Evolutionary conservation across 2,113 vertebrate species (phyloP).

Genomic region (Eulemur macaco): DNA sequence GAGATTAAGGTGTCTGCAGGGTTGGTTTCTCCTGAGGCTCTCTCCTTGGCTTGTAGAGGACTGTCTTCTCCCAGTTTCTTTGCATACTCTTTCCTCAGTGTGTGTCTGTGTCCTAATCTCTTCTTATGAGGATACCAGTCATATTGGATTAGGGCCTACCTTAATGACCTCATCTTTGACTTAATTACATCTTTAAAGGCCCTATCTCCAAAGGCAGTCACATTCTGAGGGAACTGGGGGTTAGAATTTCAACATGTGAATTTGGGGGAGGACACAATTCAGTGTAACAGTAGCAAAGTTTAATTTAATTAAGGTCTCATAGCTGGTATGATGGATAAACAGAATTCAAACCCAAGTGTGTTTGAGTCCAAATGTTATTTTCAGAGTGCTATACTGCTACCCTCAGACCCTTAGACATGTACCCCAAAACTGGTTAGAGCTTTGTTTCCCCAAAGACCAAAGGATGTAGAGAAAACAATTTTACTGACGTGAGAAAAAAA

Average conservation of each 20-base stretch:
- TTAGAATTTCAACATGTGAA: background rate
- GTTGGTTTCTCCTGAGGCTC: background rate
- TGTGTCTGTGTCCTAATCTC: background rate
- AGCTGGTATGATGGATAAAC: background rate
- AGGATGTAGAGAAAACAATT: background rate
- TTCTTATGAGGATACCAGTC: background rate
- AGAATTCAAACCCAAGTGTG: background rate
- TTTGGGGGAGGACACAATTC: background rate
- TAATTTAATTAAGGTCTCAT: background rate
- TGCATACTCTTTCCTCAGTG: background rate
- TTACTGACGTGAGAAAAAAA: constrained; percentile 15
- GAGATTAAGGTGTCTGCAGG: background rate
- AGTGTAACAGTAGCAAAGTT: background rate
- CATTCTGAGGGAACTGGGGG: background rate
- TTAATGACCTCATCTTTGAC: constrained; percentile 9
- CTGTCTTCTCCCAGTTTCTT: background rate
- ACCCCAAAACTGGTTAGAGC: background rate
- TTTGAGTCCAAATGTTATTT: constrained; percentile 10
- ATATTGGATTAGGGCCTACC: background rate
- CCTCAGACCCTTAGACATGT: background rate
- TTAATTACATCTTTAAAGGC: background rate
- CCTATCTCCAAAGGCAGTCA: background rate
- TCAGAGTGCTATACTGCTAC: background rate
- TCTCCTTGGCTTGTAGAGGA: background rate
- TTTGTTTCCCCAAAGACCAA: background rate